Conservation (phyloP, 2,888 invertebrate genomes). For the Camptogramma bilineatum region DNA sequence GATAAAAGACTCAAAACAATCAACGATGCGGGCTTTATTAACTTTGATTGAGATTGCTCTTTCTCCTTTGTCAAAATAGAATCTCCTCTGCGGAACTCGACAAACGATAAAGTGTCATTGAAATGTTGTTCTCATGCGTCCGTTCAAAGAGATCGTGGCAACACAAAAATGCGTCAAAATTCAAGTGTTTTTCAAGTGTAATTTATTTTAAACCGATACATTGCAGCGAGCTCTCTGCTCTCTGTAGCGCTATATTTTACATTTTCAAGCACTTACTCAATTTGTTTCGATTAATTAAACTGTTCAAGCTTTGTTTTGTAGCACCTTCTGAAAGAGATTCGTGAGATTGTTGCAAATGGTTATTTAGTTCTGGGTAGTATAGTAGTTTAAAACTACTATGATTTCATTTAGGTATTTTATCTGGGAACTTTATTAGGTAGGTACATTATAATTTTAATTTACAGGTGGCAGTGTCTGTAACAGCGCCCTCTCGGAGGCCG, state of each 20-base stretch:
- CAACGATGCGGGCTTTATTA: no score
- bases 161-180: slow-evolving; percentile 13
- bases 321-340: neutral
- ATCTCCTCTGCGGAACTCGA: no score
- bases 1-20: no score
- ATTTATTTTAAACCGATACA: slow-evolving; percentile 28
- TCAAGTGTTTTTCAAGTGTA: slow-evolving; percentile 22
- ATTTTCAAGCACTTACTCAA: slow-evolving; percentile 44
- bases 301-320: slow-evolving; percentile 40
- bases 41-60: no score
- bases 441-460: slow-evolving; percentile 16
- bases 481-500: slow-evolving; percentile 94
- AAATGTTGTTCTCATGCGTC: no score
- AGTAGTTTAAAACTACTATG: neutral
- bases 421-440: neutral
- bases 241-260: slow-evolving; percentile 36
- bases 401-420: neutral
- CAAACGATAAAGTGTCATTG: no score
- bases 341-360: neutral
- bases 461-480: slow-evolving; percentile 87
- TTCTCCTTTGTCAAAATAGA: no score
- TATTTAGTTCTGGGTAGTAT: neutral
- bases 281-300: slow-evolving; percentile 51
- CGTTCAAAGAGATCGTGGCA: no score
- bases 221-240: slow-evolving; percentile 35